These are phyloP conservation scores for Brachionus asplanchnoidis DNA, from an alignment of 1,140 invertebrate genomes.

Conservation along the genomic window DNA sequence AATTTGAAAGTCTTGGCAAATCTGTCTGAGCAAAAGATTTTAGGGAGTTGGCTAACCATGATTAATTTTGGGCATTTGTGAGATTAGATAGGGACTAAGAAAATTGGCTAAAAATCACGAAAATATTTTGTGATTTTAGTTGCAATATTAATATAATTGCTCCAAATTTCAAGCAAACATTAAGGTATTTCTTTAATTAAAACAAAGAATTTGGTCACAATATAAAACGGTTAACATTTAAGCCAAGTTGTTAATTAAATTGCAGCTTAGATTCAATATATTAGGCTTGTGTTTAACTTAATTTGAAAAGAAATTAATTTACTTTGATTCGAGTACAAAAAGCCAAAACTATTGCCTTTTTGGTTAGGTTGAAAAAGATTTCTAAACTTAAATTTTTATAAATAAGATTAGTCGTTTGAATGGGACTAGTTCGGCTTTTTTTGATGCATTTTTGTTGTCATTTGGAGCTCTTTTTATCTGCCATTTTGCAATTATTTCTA, in stretches of 20 bases:
- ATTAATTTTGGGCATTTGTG: background rate
- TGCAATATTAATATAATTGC: background rate
- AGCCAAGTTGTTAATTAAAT: conserved; percentile 4
- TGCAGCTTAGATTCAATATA: background rate
- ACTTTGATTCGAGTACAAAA: background rate
- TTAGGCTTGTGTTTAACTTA: background rate
- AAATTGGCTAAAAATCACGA: conserved; percentile 2
- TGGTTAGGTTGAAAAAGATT: background rate
- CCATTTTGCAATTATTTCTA: background rate
- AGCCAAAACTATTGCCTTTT: background rate
- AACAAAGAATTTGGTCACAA: background rate
- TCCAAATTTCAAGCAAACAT: background rate
- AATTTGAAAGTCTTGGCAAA: background rate
- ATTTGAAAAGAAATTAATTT: background rate
- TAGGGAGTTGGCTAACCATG: background rate
- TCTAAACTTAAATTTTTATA: background rate
- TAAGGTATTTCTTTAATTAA: conserved; percentile 5
- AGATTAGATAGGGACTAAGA: background rate
- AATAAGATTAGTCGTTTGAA: background rate
- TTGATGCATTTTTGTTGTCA: background rate
- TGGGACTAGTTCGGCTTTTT: background rate
- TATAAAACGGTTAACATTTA: background rate
- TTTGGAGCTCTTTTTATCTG: background rate
- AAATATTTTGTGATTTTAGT: conserved; percentile 8
- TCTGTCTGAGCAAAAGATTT: background rate